Percentiles rank a stretch among this genome's conserved stretches.
Conservation (phyloP, 2,797 vertebrate species). For the Jordanella pulchra region DNA sequence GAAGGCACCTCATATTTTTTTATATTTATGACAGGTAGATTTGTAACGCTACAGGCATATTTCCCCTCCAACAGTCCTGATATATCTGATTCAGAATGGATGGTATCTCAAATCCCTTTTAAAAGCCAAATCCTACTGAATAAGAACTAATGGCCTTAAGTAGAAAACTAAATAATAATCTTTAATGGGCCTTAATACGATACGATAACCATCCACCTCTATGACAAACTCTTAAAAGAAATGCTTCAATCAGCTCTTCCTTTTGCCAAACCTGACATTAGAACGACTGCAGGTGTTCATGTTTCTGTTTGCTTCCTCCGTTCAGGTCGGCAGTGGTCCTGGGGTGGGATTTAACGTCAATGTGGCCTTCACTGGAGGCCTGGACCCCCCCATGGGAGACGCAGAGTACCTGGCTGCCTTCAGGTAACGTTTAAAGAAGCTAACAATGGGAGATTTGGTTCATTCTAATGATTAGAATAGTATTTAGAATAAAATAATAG, state of each 20-base stretch:
- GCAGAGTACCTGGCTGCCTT: conserved; percentile 93
- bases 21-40: too few species aligned
- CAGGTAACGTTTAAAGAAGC: conserved; percentile 79
- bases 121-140: too few species aligned
- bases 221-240: too few species aligned
- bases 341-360: conserved; percentile 95
- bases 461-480: background rate
- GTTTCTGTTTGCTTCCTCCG: conserved; percentile 3
- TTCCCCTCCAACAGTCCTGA: too few species aligned
- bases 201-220: background rate
- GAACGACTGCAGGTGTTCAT: too few species aligned
- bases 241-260: background rate
- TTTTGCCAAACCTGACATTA: background rate
- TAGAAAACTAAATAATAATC: background rate
- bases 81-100: too few species aligned
- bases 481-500: too few species aligned
- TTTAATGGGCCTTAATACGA: background rate
- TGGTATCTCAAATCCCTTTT: too few species aligned
- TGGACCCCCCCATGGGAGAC: conserved; percentile 94
- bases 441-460: background rate
- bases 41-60: too few species aligned
- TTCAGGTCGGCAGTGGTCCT: conserved; percentile 90
- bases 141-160: too few species aligned
- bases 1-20: too few species aligned
- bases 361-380: conserved; percentile 94